These are phyloP conservation scores for Nasonia vitripennis DNA, from an alignment of 1,140 invertebrate genomes.

Conservation along the genomic window DNA sequence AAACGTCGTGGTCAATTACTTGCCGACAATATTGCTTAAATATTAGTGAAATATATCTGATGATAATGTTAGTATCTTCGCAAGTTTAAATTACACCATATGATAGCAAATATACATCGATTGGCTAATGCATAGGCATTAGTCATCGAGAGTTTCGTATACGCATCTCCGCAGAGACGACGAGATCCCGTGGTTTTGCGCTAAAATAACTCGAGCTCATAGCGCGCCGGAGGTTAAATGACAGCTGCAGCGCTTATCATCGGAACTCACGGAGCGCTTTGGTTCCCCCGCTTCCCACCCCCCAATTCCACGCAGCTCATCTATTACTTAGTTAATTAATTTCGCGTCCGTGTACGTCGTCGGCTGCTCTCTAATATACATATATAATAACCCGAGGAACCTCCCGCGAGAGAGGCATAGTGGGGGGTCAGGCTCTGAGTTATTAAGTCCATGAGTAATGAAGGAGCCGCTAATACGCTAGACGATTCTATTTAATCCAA, in stretches of 20 bases:
- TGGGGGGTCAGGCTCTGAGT: conserved; percentile 12
- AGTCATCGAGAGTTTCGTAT: not conserved
- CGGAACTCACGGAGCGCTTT: conserved; percentile 40
- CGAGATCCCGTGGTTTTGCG: not conserved
- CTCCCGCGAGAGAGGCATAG: conserved; percentile 36
- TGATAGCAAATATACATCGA: no score
- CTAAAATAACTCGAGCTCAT: conserved; percentile 16
- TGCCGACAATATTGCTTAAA: not conserved
- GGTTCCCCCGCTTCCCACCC: not conserved
- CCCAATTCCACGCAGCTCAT: conserved; percentile 36
- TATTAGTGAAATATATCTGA: not conserved
- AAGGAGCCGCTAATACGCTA: conserved; percentile 55
- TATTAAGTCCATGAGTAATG: conserved; percentile 61
- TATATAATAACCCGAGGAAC: conserved; percentile 21
- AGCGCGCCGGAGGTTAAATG: conserved; percentile 43
- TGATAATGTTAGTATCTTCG: no score
- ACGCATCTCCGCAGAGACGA: no score
- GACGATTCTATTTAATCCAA: conserved; percentile 62
- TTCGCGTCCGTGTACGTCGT: conserved; percentile 48
- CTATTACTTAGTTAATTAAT: conserved; percentile 59
- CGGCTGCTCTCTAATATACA: conserved; percentile 5
- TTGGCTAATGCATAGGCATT: no score
- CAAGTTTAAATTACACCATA: no score
- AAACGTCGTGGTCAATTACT: not conserved
- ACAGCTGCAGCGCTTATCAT: conserved; percentile 26